A percentile compares a stretch with the other conserved stretches of the same genome.
phyloP scores from a whole-genome alignment of 1,140 invertebrate species.

The Achatina immaculata region DNA sequence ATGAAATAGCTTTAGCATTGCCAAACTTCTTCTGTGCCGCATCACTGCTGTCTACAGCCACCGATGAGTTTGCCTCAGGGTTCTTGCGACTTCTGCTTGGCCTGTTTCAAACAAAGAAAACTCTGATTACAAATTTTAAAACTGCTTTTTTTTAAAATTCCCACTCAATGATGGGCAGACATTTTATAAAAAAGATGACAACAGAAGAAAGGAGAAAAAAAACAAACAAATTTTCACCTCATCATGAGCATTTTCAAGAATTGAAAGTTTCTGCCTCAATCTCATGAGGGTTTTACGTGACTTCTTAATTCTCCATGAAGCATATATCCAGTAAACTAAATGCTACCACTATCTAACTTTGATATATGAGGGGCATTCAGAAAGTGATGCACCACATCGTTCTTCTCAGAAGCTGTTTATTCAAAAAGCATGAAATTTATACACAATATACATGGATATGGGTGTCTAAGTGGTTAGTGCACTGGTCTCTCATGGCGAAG shows the following conservation, averaged over 20 bases:
- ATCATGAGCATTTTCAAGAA: background rate
- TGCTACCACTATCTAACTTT: no score
- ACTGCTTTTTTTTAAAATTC: background rate
- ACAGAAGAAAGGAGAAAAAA: background rate
- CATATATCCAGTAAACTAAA: no score
- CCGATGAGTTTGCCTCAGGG: conserved; percentile 47
- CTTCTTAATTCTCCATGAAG: no score
- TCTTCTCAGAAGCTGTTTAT: no score
- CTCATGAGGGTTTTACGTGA: no score
- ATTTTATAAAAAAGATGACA: background rate
- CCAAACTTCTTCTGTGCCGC: conserved; percentile 93
- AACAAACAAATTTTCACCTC: background rate
- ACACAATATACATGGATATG: no score
- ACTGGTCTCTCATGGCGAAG: no score
- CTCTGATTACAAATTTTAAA: background rate
- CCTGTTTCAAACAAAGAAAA: conserved; percentile 47
- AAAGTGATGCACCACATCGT: no score
- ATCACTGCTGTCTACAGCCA: conserved; percentile 42
- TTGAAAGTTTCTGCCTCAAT: background rate
- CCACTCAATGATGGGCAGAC: background rate
- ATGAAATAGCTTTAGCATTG: conserved; percentile 96
- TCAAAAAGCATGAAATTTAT: no score
- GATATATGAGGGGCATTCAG: no score
- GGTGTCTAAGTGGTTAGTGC: no score
- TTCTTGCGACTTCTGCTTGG: conserved; percentile 58